These are phyloP conservation scores for Leptoclinus maculatus DNA, from an alignment of 2,797 vertebrate species.

Conservation along the genomic window DNA sequence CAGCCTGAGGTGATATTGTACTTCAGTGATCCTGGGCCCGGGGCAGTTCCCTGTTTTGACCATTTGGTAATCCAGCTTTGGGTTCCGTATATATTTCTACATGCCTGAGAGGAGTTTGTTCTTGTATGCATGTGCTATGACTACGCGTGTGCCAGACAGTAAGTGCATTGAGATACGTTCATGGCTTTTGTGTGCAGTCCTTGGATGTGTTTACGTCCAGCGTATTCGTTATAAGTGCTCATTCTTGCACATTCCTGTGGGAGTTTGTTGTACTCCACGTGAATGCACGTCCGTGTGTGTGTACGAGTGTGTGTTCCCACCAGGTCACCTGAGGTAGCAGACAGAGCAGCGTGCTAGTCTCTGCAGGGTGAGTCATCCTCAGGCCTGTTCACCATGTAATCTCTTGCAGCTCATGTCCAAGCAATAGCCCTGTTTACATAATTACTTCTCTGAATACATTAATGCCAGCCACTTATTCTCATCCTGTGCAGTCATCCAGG, in stretches of 20 bases:
- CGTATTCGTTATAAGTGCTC: slow-evolving; percentile 4
- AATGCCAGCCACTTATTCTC: slow-evolving; percentile 45
- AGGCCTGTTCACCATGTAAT: slow-evolving; percentile 51
- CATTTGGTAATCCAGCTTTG: slow-evolving; percentile 20
- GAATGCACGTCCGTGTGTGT: background rate
- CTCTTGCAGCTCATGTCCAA: slow-evolving; percentile 57
- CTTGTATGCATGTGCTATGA: slow-evolving; percentile 33
- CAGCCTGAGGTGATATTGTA: slow-evolving; percentile 14
- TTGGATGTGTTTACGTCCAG: slow-evolving; percentile 16
- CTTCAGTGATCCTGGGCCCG: slow-evolving; percentile 21
- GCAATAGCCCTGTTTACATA: slow-evolving; percentile 63
- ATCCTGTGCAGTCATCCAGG: slow-evolving; percentile 49
- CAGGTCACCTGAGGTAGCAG: slow-evolving; percentile 66
- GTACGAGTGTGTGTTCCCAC: slow-evolving; percentile 25
- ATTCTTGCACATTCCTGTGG: slow-evolving; percentile 26
- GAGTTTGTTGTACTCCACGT: background rate
- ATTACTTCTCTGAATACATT: slow-evolving; percentile 67
- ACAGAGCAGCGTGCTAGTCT: slow-evolving; percentile 38
- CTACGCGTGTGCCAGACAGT: slow-evolving; percentile 9
- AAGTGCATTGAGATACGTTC: background rate
- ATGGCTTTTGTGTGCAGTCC: slow-evolving; percentile 5
- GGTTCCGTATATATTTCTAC: slow-evolving; percentile 20
- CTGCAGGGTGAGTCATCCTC: slow-evolving; percentile 53
- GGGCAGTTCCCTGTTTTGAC: background rate
- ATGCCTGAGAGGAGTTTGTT: slow-evolving; percentile 31